These are phyloP conservation scores for Damaliscus lunatus DNA, from an alignment of 2,113 vertebrate genomes.

Conservation along the genomic window DNA sequence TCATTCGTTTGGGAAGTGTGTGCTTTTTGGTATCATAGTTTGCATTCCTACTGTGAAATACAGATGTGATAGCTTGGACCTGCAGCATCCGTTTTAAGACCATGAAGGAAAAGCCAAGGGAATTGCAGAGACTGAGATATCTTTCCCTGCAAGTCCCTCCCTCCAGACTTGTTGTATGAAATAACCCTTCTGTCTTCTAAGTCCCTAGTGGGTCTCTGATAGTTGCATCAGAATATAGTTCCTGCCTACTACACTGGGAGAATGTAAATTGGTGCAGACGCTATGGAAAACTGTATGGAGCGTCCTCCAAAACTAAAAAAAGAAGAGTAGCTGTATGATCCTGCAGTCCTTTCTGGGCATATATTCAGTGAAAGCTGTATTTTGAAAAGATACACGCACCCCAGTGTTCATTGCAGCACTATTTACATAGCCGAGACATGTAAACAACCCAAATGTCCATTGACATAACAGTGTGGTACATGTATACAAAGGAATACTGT, in stretches of 20 bases:
- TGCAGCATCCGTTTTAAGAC: not conserved
- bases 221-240: not conserved
- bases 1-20: not conserved
- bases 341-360: not conserved
- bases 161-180: not conserved
- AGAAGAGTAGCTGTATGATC: not conserved
- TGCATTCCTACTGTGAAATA: not conserved
- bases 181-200: not conserved
- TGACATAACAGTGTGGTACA: rapidly evolving
- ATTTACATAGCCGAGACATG: not conserved
- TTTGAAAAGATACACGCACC: not conserved
- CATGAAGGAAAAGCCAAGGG: not conserved
- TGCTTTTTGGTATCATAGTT: not conserved
- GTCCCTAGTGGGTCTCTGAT: not conserved
- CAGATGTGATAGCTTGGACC: not conserved
- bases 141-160: not conserved
- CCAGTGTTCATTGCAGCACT: not conserved
- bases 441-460: not conserved
- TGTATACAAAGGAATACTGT: not conserved
- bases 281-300: not conserved
- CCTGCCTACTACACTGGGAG: not conserved
- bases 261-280: not conserved
- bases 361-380: not conserved
- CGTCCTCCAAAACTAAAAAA: not conserved
- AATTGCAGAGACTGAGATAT: not conserved